phyloP scores from a whole-genome alignment of 2,797 vertebrate genomes.

The Mus caroli region DNA sequence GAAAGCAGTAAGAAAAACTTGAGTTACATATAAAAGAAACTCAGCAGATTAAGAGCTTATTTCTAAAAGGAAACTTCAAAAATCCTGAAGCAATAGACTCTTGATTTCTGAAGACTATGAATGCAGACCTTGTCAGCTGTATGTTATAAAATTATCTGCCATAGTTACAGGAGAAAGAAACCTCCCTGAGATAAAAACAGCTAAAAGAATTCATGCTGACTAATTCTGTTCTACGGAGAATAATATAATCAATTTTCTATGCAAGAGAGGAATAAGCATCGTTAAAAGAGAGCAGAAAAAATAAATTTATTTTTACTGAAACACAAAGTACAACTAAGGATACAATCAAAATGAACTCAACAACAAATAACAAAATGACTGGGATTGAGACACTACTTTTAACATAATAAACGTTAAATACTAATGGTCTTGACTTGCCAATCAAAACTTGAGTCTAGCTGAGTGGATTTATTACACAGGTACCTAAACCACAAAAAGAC shows the following conservation, averaged over 20 bases:
- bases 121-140: not conserved
- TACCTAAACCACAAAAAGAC: no score
- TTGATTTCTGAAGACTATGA: not conserved
- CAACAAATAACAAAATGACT: not conserved
- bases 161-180: not conserved
- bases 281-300: not conserved
- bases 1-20: no score
- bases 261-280: not conserved
- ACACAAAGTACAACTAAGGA: not conserved
- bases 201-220: not conserved
- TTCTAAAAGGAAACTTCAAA: not conserved
- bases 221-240: not conserved
- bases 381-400: not conserved
- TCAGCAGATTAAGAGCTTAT: not conserved
- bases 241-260: not conserved
- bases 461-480: not conserved
- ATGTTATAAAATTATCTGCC: not conserved
- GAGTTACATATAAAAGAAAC: no score
- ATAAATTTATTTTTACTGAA: not conserved
- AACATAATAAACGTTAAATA: not conserved
- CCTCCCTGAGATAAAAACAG: no score
- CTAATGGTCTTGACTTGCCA: not conserved
- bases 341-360: not conserved
- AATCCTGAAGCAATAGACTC: not conserved
- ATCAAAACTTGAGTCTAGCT: not conserved